A percentile compares a stretch with the other conserved stretches of the same genome.
Evolutionary conservation across 2,888 invertebrate genomes (phyloP).

Genomic region (Bimastos eiseni): DNA sequence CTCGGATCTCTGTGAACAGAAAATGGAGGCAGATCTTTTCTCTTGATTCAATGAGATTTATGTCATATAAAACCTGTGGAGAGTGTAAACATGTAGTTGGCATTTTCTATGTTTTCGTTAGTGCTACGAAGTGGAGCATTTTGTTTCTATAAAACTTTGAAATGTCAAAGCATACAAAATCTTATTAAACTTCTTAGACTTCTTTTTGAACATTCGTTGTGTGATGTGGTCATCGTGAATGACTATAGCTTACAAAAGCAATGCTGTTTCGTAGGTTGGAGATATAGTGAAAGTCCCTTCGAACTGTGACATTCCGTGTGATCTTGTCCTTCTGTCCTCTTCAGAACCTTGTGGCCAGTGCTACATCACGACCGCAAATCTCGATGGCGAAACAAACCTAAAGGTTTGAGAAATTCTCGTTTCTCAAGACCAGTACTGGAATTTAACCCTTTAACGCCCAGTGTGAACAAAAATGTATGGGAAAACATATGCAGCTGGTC

Average conservation of each 20-base stretch:
- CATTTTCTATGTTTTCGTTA: not conserved
- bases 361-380: conserved; percentile 80
- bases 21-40: no score
- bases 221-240: no score
- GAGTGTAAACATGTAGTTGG: not conserved
- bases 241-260: not conserved
- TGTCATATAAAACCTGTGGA: no score
- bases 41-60: no score
- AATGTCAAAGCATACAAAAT: not conserved
- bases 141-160: no score
- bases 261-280: conserved; percentile 67
- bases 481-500: no score
- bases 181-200: not conserved
- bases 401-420: conserved; percentile 66
- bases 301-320: conserved; percentile 80
- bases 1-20: no score
- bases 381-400: conserved; percentile 81
- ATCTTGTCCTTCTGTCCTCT: conserved; percentile 75
- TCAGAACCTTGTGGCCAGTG: conserved; percentile 74
- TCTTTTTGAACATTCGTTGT: no score
- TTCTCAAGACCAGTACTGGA: not conserved
- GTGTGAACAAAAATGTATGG: no score
- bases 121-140: no score
- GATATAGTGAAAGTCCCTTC: conserved; percentile 74
- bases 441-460: not conserved